These are phyloP conservation scores for Bubo blakistoni DNA, from an alignment of 2,113 vertebrate genomes.

Conservation along the genomic window DNA sequence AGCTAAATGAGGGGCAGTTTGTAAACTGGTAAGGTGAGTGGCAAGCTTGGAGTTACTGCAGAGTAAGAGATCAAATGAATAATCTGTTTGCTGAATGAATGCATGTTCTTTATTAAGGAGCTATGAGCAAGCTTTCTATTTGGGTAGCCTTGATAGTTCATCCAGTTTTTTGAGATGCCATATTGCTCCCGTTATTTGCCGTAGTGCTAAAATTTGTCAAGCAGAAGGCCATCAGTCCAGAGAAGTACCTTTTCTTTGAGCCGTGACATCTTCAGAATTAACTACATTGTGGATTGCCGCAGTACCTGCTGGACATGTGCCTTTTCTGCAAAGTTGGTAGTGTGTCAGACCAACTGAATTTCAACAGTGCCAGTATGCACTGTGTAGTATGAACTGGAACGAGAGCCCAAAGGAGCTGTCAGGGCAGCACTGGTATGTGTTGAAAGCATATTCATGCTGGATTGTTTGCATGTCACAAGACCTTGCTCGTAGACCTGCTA, in stretches of 20 bases:
- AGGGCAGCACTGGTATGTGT: background rate
- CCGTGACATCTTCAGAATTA: background rate
- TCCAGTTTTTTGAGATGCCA: background rate
- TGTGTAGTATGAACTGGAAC: background rate
- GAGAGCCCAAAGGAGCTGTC: background rate
- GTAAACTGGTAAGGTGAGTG: background rate
- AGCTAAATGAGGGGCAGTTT: background rate
- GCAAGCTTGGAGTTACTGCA: background rate
- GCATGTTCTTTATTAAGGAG: background rate
- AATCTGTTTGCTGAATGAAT: background rate
- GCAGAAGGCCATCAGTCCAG: background rate
- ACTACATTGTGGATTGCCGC: background rate
- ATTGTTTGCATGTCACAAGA: background rate
- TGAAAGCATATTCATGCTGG: background rate
- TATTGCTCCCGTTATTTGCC: background rate
- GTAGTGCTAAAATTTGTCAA: background rate
- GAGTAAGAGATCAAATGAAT: background rate
- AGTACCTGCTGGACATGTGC: background rate
- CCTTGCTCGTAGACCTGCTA: background rate
- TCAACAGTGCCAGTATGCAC: background rate
- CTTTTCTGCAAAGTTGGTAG: background rate
- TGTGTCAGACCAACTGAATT: background rate
- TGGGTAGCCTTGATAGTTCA: background rate
- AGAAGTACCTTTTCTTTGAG: background rate
- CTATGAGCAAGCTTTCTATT: background rate